These are phyloP conservation scores for Heteromormyrus szaboi DNA, from an alignment of 2,797 vertebrate species.

Conservation along the genomic window DNA sequence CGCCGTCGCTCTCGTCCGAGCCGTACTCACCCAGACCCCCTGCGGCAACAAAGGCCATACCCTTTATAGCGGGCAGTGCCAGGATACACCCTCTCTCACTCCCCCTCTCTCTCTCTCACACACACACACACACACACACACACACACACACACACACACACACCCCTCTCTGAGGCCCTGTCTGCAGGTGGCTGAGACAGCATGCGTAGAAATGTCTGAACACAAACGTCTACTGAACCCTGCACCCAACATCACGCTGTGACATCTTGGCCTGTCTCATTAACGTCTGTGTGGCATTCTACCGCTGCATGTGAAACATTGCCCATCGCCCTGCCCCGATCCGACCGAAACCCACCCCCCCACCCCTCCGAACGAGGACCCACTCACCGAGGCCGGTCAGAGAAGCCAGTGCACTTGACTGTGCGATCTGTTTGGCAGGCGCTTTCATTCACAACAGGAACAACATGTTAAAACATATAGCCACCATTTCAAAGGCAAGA, in stretches of 20 bases:
- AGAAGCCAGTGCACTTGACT: conserved; percentile 99
- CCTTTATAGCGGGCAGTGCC: conserved; percentile 64
- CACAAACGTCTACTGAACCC: not conserved
- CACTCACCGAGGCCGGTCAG: conserved; percentile 99
- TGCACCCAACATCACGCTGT: not conserved
- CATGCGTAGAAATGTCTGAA: conserved; percentile 14
- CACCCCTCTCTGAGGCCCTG: not conserved
- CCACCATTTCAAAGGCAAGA: conserved; percentile 98
- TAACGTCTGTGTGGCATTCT: conserved; percentile 8
- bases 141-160: not conserved
- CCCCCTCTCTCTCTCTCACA: conserved; percentile 10
- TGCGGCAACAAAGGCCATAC: conserved; percentile 79
- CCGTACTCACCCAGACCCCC: conserved; percentile 97
- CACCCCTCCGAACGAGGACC: conserved; percentile 61
- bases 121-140: not conserved
- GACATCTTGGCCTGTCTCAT: not conserved
- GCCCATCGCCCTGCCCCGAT: not conserved
- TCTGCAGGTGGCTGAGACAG: not conserved
- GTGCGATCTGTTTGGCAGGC: conserved; percentile 99
- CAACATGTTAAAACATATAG: conserved; percentile 99
- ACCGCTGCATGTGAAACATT: not conserved
- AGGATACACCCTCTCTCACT: conserved; percentile 32
- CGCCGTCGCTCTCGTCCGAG: conserved; percentile 90
- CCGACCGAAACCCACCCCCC: conserved; percentile 23
- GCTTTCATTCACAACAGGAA: conserved; percentile 99